Percentiles rank a stretch among this genome's conserved stretches.
Conservation (phyloP, 30 jellyfish, hydroid and myxozoan species). For the Pseudorhiza aurosa region DNA sequence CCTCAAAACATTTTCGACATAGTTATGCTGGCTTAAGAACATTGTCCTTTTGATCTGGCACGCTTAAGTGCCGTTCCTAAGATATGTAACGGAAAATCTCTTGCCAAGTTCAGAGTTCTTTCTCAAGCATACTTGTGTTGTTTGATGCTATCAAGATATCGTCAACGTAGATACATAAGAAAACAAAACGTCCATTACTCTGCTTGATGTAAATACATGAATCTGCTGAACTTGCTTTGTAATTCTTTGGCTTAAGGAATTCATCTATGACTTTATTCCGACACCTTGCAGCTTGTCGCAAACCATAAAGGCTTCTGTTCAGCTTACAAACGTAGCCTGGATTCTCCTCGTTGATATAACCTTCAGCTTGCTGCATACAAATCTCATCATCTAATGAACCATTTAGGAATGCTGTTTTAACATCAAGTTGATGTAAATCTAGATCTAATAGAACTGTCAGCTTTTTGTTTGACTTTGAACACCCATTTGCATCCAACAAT, state of each 20-base stretch:
- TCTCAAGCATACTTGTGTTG: slow-evolving; percentile 15
- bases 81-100: slow-evolving; percentile 9
- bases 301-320: slow-evolving; percentile 28
- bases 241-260: slow-evolving; percentile 6
- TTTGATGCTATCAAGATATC: slow-evolving; percentile 43
- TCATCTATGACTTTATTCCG: slow-evolving; percentile 37
- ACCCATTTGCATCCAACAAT: slow-evolving; percentile 38
- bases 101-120: slow-evolving; percentile 28
- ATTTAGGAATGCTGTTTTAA: slow-evolving; percentile 53
- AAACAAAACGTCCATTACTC: background rate
- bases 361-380: slow-evolving; percentile 55
- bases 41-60: slow-evolving; percentile 8
- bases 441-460: slow-evolving; percentile 22
- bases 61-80: slow-evolving; percentile 32
- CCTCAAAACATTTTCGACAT: slow-evolving; percentile 4
- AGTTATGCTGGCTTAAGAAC: slow-evolving; percentile 16
- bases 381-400: slow-evolving; percentile 40
- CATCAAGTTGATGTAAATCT: slow-evolving; percentile 47
- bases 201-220: slow-evolving; percentile 44
- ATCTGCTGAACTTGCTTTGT: slow-evolving; percentile 38
- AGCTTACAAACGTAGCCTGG: slow-evolving; percentile 33
- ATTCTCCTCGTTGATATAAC: slow-evolving; percentile 8
- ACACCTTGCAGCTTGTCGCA: slow-evolving; percentile 46
- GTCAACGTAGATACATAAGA: slow-evolving; percentile 19
- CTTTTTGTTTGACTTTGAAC: slow-evolving; percentile 25